Evolutionary conservation across 2,113 vertebrate species (phyloP), one percentile per base, ranked within the genome.

Genomic region (Myodes glareolus): DNA sequence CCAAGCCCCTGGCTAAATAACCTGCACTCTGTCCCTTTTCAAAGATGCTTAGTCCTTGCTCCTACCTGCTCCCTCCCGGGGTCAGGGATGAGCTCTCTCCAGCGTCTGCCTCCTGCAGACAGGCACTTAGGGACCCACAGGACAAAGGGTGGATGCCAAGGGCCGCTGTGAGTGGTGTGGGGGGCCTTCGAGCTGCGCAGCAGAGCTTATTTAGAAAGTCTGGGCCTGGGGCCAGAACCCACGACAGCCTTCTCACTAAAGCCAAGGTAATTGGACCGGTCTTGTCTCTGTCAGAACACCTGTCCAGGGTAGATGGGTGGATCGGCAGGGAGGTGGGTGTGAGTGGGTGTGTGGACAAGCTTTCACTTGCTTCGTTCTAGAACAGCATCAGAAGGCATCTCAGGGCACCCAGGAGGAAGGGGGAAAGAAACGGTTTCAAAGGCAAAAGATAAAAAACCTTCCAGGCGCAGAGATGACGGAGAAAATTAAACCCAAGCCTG

Each of bases 311-410:
- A 17, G 76, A 39, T 36, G 47, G 12, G 17, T 7, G 25, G 23
- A 11, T 13, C 25, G 17, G 65, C 11, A 11, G 29, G 29, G 27
- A 65, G 63, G 63, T 65, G 63, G 63, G 63, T 65, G 25, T 13
- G 19, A 7, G 21, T 16, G 58, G 3, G 25, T 25, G 16, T 50
- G 21, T 1, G 5, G 72, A 11, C 3, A 0, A 0, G 25, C 39
- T 63, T 67, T 70, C 73, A 1, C 73, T 52, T 27, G 23, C 76
- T 88, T 65, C 36, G 0, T 45, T 77, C 92, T 68, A 33, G 9
- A 23, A 72, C 65, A 36, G 36, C 6, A 3, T 31, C 65, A 50
- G 85, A 63, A 78, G 78, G 75, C 47, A 8, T 61, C 50, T 68
- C 67, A n/a, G 93, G 78, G 45, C 80, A 72, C 27, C 67, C 67